Evolutionary conservation across 2,888 invertebrate genomes (phyloP), one percentile per base, ranked within the genome.

Genomic region (Pasiphila rectangulata): DNA sequence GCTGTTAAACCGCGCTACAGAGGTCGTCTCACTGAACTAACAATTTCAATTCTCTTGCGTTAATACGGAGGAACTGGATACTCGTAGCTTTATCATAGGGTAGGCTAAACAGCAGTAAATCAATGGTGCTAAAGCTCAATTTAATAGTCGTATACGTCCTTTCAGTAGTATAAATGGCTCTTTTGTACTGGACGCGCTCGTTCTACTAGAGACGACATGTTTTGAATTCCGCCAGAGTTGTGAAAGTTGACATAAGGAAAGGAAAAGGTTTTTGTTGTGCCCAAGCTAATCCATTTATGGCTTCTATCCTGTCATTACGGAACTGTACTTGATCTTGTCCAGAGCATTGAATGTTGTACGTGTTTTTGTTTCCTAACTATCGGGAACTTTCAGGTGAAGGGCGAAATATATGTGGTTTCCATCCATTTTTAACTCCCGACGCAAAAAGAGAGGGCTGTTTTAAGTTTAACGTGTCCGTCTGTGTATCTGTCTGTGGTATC

Each of bases 231-330:
- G 16, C 9, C 6, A 3, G 15, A 9, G 25, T 49, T 32, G 41
- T 45, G 40, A 50, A 45, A 50, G 50, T 50, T 34, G 41, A 37
- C 34, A 38, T 50, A 50, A 27, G 50, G 41, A 20, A 27, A 50
- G 12, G 39, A 17, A 34, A 45, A 4, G 17, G 45, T 45, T 50
- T 50, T 50, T 50, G 41, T 34, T 3, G 15, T 34, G 30, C 21
- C 19, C 25, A 10, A 12, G 35, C 29, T 47, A 30, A 23, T 25
- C 25, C 29, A 15, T 43, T 27, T 39, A 43, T 30, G 44, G 44
- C 30, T 34, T 29, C 43, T 40, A 44, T 49, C 49, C 49, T 49
- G 49, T 36, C 35, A 44, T 40, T 49, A 35, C 35, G 34, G 19
- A 38, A 44, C 13, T 40, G 36, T 17, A 35, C 39, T 49, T 49